A percentile compares a stretch with the other conserved stretches of the same genome.
These are phyloP conservation scores for Belgica antarctica DNA, from an alignment of 2,888 invertebrate genomes.

Conservation along the genomic window DNA sequence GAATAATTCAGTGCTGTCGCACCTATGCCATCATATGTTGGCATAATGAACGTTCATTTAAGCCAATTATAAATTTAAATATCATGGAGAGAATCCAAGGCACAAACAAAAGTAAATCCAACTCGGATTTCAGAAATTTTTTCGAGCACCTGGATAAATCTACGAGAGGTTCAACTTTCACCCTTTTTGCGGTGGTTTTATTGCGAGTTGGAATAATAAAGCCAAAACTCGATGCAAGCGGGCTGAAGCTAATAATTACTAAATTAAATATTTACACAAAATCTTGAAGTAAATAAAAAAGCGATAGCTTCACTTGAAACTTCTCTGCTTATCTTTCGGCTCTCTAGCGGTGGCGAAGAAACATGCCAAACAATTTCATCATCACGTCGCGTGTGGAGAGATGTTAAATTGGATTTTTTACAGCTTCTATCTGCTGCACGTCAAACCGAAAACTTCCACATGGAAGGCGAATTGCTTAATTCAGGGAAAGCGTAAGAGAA, in stretches of 20 bases:
- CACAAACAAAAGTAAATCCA: neutral
- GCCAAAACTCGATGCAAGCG: no score
- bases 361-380: neutral
- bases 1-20: neutral
- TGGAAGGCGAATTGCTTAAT: no score
- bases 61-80: neutral
- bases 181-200: no score
- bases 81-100: neutral
- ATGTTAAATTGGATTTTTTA: neutral
- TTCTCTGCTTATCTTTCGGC: no score
- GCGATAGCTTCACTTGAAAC: slow-evolving; percentile 1
- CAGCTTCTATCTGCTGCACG: no score
- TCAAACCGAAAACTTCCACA: no score
- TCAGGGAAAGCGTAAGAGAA: no score
- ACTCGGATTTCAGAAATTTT: no score
- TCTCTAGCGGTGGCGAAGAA: neutral
- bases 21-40: neutral
- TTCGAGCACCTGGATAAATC: no score
- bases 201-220: no score
- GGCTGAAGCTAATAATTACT: neutral
- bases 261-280: slow-evolving; percentile 1
- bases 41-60: neutral
- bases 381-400: neutral
- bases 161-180: no score
- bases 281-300: neutral